Evolutionary conservation across 2,888 invertebrate species (phyloP).

Genomic region (Strigamia transsilvanica): DNA sequence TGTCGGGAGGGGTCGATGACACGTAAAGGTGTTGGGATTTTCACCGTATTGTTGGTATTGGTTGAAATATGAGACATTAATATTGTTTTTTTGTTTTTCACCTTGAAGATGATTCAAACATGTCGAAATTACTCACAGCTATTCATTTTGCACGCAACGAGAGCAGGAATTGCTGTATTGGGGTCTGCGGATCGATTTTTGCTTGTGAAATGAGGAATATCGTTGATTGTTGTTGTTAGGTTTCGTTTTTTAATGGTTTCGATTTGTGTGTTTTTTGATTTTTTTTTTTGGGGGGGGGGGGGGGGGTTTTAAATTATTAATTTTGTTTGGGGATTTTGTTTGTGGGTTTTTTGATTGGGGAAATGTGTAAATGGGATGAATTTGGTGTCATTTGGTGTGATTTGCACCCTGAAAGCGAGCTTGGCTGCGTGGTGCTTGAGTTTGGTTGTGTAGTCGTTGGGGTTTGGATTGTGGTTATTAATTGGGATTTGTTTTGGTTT

Average conservation of each 20-base stretch:
- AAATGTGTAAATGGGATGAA: background rate
- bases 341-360: too few species aligned
- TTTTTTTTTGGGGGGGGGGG: too few species aligned
- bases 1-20: too few species aligned
- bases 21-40: too few species aligned
- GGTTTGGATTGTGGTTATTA: background rate
- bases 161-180: background rate
- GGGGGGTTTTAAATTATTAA: too few species aligned
- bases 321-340: too few species aligned
- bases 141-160: background rate
- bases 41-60: too few species aligned
- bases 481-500: too few species aligned
- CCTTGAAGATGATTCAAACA: background rate
- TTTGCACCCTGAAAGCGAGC: background rate
- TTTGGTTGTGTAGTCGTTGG: background rate
- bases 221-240: too few species aligned
- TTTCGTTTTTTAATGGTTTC: too few species aligned
- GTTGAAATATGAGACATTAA: background rate
- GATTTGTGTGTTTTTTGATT: too few species aligned
- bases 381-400: background rate
- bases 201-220: too few species aligned
- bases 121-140: background rate
- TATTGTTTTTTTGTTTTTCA: background rate
- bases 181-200: background rate
- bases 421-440: background rate